Evolutionary conservation across 2,888 invertebrate species (phyloP).

Genomic region (Nemotelus nigrinus): DNA sequence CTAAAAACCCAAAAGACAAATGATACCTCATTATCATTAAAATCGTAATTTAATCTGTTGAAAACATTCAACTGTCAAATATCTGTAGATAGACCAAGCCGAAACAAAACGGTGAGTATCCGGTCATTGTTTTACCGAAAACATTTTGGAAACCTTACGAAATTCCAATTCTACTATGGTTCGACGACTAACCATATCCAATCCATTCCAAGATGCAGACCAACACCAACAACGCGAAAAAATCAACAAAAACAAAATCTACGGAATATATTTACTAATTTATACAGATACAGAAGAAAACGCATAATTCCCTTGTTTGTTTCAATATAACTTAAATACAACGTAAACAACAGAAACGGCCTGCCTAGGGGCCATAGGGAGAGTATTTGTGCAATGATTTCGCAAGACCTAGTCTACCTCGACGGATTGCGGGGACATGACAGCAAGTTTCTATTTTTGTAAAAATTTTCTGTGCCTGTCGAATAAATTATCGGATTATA

Average conservation of each 20-base stretch:
- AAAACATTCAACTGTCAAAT: not conserved
- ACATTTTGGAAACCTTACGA: conserved; percentile 5
- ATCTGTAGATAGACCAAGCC: not conserved
- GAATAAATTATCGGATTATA: conserved; percentile 25
- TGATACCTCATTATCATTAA: not conserved
- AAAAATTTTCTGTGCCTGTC: conserved; percentile 5
- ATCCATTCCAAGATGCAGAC: not conserved
- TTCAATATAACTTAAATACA: too few relatives aligned
- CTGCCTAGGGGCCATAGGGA: not conserved
- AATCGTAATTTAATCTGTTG: not conserved
- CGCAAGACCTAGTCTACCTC: conserved; percentile 2
- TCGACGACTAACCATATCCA: not conserved
- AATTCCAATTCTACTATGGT: not conserved
- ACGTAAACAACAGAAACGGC: not conserved
- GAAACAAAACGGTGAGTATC: not conserved
- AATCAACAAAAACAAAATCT: not conserved
- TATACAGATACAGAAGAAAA: too few relatives aligned
- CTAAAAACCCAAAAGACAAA: not conserved
- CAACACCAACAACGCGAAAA: not conserved
- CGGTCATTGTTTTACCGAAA: conserved; percentile 11
- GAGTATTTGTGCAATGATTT: not conserved
- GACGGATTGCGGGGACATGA: not conserved
- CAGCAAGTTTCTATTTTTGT: conserved; percentile 19
- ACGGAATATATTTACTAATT: too few relatives aligned
- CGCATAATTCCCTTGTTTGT: too few relatives aligned